Evolutionary conservation across 2,888 invertebrate genomes (phyloP), one percentile per base, ranked within the genome.

Genomic region (Lasioglossum calceatum): DNA sequence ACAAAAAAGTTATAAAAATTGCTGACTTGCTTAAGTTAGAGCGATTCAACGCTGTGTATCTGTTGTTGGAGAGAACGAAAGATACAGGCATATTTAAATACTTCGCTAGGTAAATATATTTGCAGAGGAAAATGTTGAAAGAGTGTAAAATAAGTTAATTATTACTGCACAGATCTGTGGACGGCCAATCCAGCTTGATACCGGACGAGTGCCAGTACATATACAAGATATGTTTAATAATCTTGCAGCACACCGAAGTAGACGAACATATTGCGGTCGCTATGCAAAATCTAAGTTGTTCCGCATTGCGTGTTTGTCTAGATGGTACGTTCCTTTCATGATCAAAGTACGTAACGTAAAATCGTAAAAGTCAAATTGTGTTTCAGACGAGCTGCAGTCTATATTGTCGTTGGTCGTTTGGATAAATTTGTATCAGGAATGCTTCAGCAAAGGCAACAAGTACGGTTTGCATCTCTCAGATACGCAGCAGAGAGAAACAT

Each of bases 1-100:
- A 89, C 12, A 89, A 85, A 73, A 90, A 87, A 47, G 79, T 90
- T 67, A 87, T 86, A 47, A 92, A 91, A 89, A 61, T 93, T 8
- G 91, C 92, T 23, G 64, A 86, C 70, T 79, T 93, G 79, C 80
- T 94, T n/a, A 61, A 79, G 58, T 74, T 92, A 70, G 81, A 92
- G 71, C 89, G 87, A 82, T 82, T 92, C 10, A 44, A 88, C 42
- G 91, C 91, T 50, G 61, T 90, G 16, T 90, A 88, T 50, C 77
- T 80, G 27, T 91, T 94, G 23, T 86, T 92, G 61, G 77, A 92
- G 23, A 64, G 54, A 14, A 88, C 82, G 8, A 85, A 89, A 54
- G 75, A 91, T 61, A 54, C 84, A 27, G 82, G 86, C 8, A 54
- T 91, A 77, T 84, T 94, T 14, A 91, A 91, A 82, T 82, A 79